Evolutionary conservation across 2,888 invertebrate species (phyloP).

Genomic region (Agriotes lineatus): DNA sequence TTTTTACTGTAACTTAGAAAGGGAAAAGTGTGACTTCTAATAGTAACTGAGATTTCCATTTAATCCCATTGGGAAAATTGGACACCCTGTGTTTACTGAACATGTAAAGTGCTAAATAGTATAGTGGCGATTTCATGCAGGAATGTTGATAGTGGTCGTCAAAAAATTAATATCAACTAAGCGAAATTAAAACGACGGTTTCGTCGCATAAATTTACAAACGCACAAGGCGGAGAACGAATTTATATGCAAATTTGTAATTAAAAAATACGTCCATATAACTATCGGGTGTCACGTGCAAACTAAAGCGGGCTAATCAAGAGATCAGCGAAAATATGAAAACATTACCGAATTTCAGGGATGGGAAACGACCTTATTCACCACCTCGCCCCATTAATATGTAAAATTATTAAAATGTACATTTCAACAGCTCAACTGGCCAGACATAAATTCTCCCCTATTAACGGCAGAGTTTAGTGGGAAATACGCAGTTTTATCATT

Average conservation of each 20-base stretch:
- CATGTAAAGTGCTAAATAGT: too few relatives aligned
- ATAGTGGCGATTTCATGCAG: too few relatives aligned
- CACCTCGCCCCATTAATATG: slow-evolving; percentile 24
- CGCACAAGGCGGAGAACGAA: background rate
- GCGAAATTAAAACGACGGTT: background rate
- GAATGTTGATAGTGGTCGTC: too few relatives aligned
- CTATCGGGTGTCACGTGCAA: slow-evolving; percentile 1
- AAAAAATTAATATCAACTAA: background rate
- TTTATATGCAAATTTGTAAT: slow-evolving; percentile 26
- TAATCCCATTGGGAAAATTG: too few relatives aligned
- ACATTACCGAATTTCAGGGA: slow-evolving; percentile 11
- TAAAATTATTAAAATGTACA: slow-evolving; percentile 27
- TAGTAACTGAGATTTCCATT: too few relatives aligned
- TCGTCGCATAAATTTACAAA: slow-evolving; percentile 1
- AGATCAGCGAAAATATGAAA: slow-evolving; percentile 19
- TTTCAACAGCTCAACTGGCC: slow-evolving; percentile 11
- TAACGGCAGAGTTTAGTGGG: slow-evolving; percentile 1
- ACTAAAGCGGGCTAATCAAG: slow-evolving; percentile 10
- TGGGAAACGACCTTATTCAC: background rate
- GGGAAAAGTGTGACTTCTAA: too few relatives aligned
- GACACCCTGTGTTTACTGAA: too few relatives aligned
- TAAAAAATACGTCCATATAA: slow-evolving; percentile 13
- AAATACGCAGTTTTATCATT: background rate
- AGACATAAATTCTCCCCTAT: background rate
- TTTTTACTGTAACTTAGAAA: too few relatives aligned